phyloP scores from a whole-genome alignment of 2,888 invertebrate species.

The Cataglyphis altisquamis region DNA sequence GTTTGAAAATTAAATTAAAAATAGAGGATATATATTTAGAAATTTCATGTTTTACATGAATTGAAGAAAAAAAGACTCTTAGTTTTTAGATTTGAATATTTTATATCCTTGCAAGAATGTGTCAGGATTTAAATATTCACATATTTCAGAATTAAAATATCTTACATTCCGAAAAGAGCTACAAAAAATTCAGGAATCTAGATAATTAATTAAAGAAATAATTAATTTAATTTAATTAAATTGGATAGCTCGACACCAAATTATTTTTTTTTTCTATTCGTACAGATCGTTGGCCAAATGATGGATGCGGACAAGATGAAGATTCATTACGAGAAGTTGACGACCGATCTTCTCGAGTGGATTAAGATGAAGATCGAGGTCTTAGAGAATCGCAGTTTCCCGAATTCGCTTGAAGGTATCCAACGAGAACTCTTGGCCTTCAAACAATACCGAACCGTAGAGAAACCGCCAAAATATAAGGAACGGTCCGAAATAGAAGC shows the following conservation, averaged over 20 bases:
- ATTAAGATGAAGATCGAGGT: constrained; percentile 94
- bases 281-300: constrained; percentile 98
- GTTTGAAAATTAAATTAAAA: not conserved
- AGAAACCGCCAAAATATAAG: constrained; percentile 99
- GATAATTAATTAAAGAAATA: not conserved
- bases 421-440: constrained; percentile 95
- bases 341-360: constrained; percentile 96
- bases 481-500: constrained; percentile 99
- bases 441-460: constrained; percentile 98
- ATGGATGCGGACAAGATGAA: constrained; percentile 98
- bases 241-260: not conserved
- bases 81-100: not conserved
- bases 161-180: not conserved
- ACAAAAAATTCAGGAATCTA: not conserved
- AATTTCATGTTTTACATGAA: not conserved
- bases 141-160: constrained; percentile 23
- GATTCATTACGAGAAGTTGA: constrained; percentile 94
- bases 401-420: constrained; percentile 98
- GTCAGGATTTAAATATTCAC: not conserved
- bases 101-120: not conserved
- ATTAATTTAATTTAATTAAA: constrained; percentile 9
- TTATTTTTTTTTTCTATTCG: constrained; percentile 36
- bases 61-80: not conserved
- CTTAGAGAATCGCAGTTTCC: constrained; percentile 95
- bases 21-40: not conserved